These are phyloP conservation scores for Nerophis lumbriciformis DNA, from an alignment of 2,113 vertebrate species.

Conservation along the genomic window DNA sequence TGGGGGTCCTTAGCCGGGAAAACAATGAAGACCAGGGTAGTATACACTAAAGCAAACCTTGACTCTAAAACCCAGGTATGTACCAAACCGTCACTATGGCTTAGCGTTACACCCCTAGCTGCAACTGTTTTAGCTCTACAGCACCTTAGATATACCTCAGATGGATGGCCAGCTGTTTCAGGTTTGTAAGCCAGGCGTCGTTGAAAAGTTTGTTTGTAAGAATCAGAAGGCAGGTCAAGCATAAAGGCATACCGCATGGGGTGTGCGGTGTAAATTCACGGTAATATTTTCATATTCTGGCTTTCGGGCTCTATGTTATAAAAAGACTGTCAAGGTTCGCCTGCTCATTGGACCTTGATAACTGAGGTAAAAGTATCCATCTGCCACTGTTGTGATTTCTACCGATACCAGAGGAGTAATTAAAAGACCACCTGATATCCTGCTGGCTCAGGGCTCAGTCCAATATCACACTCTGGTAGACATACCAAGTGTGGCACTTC, in stretches of 20 bases:
- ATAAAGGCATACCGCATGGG: constrained; percentile 4
- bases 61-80: too few species aligned
- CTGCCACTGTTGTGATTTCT: constrained; percentile 25
- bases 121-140: constrained; percentile 45
- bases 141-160: constrained; percentile 61
- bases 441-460: constrained; percentile 9
- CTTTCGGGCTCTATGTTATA: constrained; percentile 15
- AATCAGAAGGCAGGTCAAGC: constrained; percentile 42
- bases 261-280: constrained; percentile 11
- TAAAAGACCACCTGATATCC: constrained; percentile 53
- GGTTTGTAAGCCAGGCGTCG: constrained; percentile 40
- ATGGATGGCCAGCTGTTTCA: constrained; percentile 61
- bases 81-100: too few species aligned
- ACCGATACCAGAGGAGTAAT: constrained; percentile 39
- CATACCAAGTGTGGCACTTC: constrained; percentile 17
- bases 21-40: too few species aligned
- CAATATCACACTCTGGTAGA: constrained; percentile 2
- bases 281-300: constrained; percentile 23
- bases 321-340: constrained; percentile 35
- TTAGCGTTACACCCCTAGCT: neutral
- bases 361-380: constrained; percentile 45
- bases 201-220: constrained; percentile 21
- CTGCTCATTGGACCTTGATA: constrained; percentile 29
- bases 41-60: too few species aligned
- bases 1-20: too few species aligned